phyloP scores from a whole-genome alignment of 2,888 invertebrate genomes.

The Imbricaverruca yamaguchii region DNA sequence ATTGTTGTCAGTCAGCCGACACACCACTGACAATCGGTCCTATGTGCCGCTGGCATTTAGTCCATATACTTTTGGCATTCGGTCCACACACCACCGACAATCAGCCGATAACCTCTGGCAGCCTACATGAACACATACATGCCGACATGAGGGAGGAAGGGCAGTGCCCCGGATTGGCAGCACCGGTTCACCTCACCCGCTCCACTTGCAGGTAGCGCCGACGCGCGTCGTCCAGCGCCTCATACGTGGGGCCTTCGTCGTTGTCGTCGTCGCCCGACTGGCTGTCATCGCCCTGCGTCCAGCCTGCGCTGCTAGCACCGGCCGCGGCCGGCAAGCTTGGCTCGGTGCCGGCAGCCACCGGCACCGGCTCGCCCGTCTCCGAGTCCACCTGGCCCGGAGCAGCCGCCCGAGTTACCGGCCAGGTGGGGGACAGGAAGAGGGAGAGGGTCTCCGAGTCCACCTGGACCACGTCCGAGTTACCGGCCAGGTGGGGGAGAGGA shows the following conservation, averaged over 20 bases:
- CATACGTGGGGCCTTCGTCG: conserved; percentile 1
- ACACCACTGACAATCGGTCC: no score
- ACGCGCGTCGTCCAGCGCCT: conserved; percentile 6
- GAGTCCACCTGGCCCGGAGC: neutral
- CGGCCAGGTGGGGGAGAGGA: neutral
- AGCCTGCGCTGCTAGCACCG: neutral
- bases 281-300: neutral
- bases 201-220: conserved; percentile 9
- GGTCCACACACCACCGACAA: no score
- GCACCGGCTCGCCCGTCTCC: conserved; percentile 14
- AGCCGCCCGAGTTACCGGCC: neutral
- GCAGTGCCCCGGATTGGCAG: no score
- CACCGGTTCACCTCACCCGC: neutral
- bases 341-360: neutral
- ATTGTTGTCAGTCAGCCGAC: no score
- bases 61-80: no score
- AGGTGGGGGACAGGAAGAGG: neutral
- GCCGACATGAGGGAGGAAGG: no score
- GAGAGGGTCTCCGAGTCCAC: neutral
- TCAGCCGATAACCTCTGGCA: no score
- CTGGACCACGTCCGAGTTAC: neutral
- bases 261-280: neutral
- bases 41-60: no score
- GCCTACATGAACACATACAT: no score
- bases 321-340: neutral